Percentiles rank a stretch among this genome's conserved stretches.
phyloP scores from a whole-genome alignment of 2,113 vertebrate species.

The Oncorhynchus clarkii region DNA sequence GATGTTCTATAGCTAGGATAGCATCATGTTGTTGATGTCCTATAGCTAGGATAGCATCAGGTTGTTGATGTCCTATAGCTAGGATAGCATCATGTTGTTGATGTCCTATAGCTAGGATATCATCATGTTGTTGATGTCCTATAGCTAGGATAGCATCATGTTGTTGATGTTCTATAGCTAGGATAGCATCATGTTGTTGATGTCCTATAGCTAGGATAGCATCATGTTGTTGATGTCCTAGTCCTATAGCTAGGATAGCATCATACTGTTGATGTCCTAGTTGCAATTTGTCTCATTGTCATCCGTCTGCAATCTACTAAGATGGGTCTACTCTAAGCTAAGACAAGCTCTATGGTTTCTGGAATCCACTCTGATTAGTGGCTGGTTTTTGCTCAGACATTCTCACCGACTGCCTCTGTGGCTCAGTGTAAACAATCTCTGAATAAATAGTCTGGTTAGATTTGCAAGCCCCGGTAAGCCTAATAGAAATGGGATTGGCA shows the following conservation, averaged over 20 bases:
- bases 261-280: too few species aligned
- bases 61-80: too few species aligned
- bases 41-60: too few species aligned
- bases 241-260: neutral
- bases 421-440: neutral
- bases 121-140: neutral
- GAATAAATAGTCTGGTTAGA: neutral
- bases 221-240: neutral
- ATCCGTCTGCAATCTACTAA: neutral
- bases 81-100: too few species aligned
- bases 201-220: neutral
- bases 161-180: neutral
- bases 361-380: neutral
- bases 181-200: neutral
- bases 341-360: neutral
- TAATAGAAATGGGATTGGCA: constrained; percentile 12
- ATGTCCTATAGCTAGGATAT: neutral
- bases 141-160: neutral
- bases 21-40: too few species aligned
- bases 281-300: too few species aligned
- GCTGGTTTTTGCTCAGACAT: constrained; percentile 3
- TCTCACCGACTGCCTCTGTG: neutral
- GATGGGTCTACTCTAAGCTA: neutral
- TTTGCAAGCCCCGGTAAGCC: constrained; percentile 1
- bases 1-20: too few species aligned